Conservation (phyloP, 2,797 vertebrate species). For the Gambelia wislizenii region DNA sequence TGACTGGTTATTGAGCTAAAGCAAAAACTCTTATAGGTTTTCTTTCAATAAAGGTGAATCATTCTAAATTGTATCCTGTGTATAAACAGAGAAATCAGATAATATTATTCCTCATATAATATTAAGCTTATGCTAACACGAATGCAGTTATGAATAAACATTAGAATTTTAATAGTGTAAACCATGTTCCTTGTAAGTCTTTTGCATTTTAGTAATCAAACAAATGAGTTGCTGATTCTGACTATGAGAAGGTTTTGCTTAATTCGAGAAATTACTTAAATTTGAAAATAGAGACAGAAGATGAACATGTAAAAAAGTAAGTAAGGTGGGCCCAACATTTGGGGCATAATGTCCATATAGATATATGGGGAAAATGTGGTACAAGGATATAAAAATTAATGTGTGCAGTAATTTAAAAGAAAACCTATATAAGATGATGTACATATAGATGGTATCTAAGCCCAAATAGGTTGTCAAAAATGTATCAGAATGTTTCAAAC, state of each 20-base stretch:
- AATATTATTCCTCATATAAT: neutral
- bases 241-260: neutral
- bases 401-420: too few relatives aligned
- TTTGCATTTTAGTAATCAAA: conserved; percentile 10
- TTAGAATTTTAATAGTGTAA: neutral
- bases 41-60: conserved; percentile 13
- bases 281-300: conserved; percentile 7
- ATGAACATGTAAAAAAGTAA: too few relatives aligned
- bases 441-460: too few relatives aligned
- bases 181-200: neutral
- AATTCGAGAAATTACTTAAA: conserved; percentile 7
- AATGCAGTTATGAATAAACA: conserved; percentile 2
- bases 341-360: too few relatives aligned
- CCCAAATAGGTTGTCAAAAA: too few relatives aligned
- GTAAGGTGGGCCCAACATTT: too few relatives aligned
- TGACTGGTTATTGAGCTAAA: neutral
- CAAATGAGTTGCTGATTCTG: neutral
- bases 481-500: too few relatives aligned
- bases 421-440: too few relatives aligned
- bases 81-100: neutral
- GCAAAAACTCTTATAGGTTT: neutral
- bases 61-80: neutral
- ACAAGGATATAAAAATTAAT: too few relatives aligned
- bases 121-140: conserved; percentile 3
- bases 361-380: too few relatives aligned